Base-by-base conservation (phyloP, 2,888 invertebrate genomes). In the Augochlorella aurata region DNA sequence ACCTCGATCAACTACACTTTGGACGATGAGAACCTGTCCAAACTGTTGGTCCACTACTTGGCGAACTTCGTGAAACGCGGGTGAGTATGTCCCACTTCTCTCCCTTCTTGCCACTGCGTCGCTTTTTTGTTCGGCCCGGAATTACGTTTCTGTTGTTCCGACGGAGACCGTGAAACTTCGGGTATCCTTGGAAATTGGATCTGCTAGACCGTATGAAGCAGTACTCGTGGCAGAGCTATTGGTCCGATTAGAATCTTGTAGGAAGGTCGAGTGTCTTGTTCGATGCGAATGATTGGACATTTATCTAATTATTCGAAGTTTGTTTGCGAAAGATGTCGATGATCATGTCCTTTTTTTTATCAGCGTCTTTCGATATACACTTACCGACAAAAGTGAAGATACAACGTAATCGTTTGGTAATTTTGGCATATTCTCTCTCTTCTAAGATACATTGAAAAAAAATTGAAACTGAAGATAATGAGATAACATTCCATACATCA, bases 11-110 rank as follows among this genome's bases (percentile, higher is more conserved):
- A 98, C 94, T 98, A 96, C 94, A 97, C 97, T 50, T 95, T 95
- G 87, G 95, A 95, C 90, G 98, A 98, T 93, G 96, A 96, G 90
- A 95, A 96, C 89, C 96, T 97, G 66, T 96, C 97, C 74, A 96
- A 96, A 91, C 95, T 97, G 58, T 96, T 98, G 93, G 96, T 98
- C 89, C 97, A 97, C 91, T 98, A 97, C 94, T 95, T 98, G 91
- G 95, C 97, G 85, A 98, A 98, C 94, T 98, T 98, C 91, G 97
- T 97, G 83, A 96, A 96, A 94, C 96, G 96, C 84, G 98, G 98
- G 98, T 98, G 95, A 96, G 96, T 94, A 61, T 61, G 61, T 61
- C 29, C 61, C 16, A 61, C 61, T 49, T 52, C 49, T 7, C 29
- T 38, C 10, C 16, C 21, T 45, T 54, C 38, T 24, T 21, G 16